phyloP scores from a whole-genome alignment of 1,140 invertebrate species.

The Zaprionus camerounensis region DNA sequence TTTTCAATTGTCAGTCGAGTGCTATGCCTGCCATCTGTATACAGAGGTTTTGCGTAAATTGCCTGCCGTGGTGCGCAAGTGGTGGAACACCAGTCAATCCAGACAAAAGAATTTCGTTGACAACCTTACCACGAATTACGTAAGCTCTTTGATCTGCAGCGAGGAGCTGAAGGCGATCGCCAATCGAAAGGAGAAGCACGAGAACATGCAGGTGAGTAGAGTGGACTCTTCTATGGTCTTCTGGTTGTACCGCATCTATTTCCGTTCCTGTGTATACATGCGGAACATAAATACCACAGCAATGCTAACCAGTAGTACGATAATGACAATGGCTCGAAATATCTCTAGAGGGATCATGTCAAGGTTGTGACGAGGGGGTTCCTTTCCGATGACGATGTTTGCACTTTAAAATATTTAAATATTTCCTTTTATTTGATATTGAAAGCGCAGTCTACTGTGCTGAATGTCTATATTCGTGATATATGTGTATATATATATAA shows the following conservation, averaged over 20 bases:
- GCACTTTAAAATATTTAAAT: not conserved
- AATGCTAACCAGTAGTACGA: conserved; percentile 51
- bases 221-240: not conserved
- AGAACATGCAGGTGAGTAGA: conserved; percentile 88
- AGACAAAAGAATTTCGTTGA: conserved; percentile 89
- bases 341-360: conserved; percentile 58
- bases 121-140: conserved; percentile 89
- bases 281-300: conserved; percentile 44
- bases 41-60: conserved; percentile 87
- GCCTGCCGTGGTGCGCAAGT: conserved; percentile 92
- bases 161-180: conserved; percentile 88
- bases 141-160: conserved; percentile 89
- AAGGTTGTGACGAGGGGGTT: not conserved
- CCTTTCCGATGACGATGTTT: not conserved
- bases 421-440: not conserved
- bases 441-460: not conserved
- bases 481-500: not conserved
- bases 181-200: conserved; percentile 85
- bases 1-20: conserved; percentile 84
- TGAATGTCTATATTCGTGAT: not conserved
- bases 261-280: not conserved
- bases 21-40: conserved; percentile 89
- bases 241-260: not conserved
- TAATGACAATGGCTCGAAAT: conserved; percentile 59
- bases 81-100: conserved; percentile 91